Percentiles rank a stretch among this genome's conserved stretches.
phyloP scores from a whole-genome alignment of 2,113 vertebrate species.

The Garra rufa region DNA sequence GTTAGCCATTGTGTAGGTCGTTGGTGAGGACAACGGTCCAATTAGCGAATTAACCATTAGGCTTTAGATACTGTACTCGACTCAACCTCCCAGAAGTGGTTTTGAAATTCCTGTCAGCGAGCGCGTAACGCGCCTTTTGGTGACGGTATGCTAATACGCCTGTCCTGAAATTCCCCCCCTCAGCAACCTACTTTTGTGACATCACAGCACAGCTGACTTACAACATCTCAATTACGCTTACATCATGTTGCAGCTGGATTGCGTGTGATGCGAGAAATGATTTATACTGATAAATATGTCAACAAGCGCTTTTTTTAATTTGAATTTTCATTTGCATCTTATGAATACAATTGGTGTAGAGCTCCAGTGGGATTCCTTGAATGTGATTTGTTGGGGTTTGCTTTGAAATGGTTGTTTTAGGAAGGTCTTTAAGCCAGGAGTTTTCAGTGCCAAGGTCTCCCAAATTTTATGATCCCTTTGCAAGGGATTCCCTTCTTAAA shows the following conservation, averaged over 20 bases:
- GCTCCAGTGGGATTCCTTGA: neutral
- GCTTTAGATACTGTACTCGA: slow-evolving; percentile 35
- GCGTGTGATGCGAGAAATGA: slow-evolving; percentile 12
- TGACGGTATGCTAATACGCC: neutral
- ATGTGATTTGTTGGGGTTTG: neutral
- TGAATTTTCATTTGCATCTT: slow-evolving; percentile 39
- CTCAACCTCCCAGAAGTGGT: slow-evolving; percentile 36
- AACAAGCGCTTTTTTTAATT: slow-evolving; percentile 27
- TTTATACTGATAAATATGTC: slow-evolving; percentile 34
- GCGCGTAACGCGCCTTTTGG: neutral
- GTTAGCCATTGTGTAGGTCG: slow-evolving; percentile 50
- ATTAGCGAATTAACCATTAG: slow-evolving; percentile 60
- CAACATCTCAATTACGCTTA: slow-evolving; percentile 28
- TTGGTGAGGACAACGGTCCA: slow-evolving; percentile 48
- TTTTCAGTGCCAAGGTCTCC: neutral
- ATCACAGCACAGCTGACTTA: slow-evolving; percentile 35
- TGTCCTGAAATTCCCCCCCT: slow-evolving; percentile 36
- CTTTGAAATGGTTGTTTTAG: neutral
- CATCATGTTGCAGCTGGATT: slow-evolving; percentile 34
- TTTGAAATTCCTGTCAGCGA: slow-evolving; percentile 31
- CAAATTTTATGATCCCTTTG: neutral
- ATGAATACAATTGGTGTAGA: slow-evolving; percentile 34
- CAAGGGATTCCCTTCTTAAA: neutral
- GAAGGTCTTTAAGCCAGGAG: neutral
- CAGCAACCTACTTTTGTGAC: slow-evolving; percentile 13